Evolutionary conservation across 2,888 invertebrate genomes (phyloP).

Genomic region (Apamea anceps): DNA sequence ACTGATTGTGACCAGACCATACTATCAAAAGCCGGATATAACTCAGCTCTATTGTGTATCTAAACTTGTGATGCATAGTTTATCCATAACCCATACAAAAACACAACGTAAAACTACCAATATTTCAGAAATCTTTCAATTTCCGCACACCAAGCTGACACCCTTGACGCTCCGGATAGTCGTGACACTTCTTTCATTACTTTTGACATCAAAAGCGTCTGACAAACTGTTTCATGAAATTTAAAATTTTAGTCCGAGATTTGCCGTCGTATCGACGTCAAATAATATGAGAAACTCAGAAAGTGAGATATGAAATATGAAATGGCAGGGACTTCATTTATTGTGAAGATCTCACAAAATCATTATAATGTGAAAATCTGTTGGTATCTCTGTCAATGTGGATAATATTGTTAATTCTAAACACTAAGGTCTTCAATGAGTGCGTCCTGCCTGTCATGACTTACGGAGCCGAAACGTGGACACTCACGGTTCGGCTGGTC

Average conservation of each 20-base stretch:
- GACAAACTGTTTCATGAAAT: conserved; percentile 26
- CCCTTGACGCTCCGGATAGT: background rate
- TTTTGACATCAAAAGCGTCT: conserved; percentile 28
- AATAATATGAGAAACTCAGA: conserved; percentile 39
- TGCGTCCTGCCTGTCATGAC: background rate
- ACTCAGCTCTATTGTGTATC: background rate
- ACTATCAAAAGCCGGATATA: background rate
- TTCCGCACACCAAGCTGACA: conserved; percentile 30
- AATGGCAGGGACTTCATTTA: conserved; percentile 14
- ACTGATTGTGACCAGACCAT: background rate
- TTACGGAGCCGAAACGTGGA: background rate
- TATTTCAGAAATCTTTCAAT: conserved; percentile 32
- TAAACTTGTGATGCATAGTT: background rate
- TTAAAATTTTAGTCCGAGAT: conserved; percentile 25
- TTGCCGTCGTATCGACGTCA: conserved; percentile 46
- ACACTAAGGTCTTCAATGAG: background rate
- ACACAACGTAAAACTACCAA: conserved; percentile 4
- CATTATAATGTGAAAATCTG: background rate
- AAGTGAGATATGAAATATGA: conserved; percentile 31
- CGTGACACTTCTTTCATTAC: conserved; percentile 8
- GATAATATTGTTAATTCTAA: background rate
- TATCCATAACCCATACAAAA: background rate
- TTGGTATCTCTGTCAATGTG: background rate
- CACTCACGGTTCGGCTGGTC: background rate
- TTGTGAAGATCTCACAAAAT: background rate